Base-by-base conservation (phyloP, 2,797 vertebrate genomes). In the Ctenopoma kingsleyae region DNA sequence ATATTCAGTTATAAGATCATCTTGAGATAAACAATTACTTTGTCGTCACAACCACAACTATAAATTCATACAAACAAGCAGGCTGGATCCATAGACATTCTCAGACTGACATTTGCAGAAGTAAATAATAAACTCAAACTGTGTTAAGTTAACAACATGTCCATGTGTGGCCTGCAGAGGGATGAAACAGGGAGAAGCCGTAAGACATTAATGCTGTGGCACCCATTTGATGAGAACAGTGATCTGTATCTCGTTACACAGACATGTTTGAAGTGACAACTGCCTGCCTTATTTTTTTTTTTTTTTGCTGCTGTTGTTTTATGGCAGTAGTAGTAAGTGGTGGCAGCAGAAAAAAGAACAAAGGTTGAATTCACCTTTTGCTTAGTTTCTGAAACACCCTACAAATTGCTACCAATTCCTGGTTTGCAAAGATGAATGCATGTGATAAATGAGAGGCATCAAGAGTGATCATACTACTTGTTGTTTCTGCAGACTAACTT, bases 221-320 rank as follows among this genome's bases (percentile, higher is more conserved):
- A 6, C 41, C 57, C 38, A 15, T 79, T 77, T 82, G 81, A 87
- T 69, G 83, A 82, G 60, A 81, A 65, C 71, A 85, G 83, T 82
- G 84, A 89, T 88, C 70, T 75, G 71, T 71, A 76, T 58, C 71
- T 71, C 13, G 35, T 82, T 78, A 67, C 49, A 27, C 60, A 76
- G 71, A 76, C 56, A 17, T 57, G 78, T 49, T 67, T 56, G 58
- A 83, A 59, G 51, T 80, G 63, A 83, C 71, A 82, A 81, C 60
- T 20, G 27, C 30, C 53, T 51, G 59, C 48, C 27, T 68, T 48
- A n/a, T n/a, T n/a, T n/a, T n/a, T n/a, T n/a, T n/a, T 43, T 80
- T 81, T 69, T 80, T 81, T 71, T 80, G 44, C 44, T 40, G 22
- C 52, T 65, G 36, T 35, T 25, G 5, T 73, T 83, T 74, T 60